phyloP scores from a whole-genome alignment of 1,140 invertebrate species.

The Tetragnatha versicolor region DNA sequence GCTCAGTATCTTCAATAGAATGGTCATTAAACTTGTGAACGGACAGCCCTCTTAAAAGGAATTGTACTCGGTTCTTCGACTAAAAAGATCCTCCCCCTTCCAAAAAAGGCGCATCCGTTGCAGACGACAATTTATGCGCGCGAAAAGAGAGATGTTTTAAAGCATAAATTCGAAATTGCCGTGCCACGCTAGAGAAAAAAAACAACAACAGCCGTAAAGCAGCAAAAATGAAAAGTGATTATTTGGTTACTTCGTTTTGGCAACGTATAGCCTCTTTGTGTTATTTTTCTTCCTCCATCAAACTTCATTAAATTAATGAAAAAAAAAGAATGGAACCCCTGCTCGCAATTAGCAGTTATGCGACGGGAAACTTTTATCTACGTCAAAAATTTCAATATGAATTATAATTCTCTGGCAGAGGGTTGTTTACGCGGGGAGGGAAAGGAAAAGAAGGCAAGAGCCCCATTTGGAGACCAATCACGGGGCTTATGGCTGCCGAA shows the following conservation, averaged over 20 bases:
- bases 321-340: constrained; percentile 23
- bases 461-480: constrained; percentile 38
- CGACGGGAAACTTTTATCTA: constrained; percentile 44
- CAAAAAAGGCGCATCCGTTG: neutral
- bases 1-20: constrained; percentile 15
- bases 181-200: neutral
- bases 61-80: neutral
- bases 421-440: constrained; percentile 35
- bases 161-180: constrained; percentile 30
- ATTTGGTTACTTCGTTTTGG: constrained; percentile 16
- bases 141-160: neutral
- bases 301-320: constrained; percentile 43
- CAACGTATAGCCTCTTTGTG: neutral
- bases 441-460: constrained; percentile 11
- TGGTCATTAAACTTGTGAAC: constrained; percentile 34
- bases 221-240: constrained; percentile 48
- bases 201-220: constrained; percentile 4
- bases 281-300: constrained; percentile 14
- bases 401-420: constrained; percentile 36
- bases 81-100: neutral
- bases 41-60: neutral
- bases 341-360: constrained; percentile 50
- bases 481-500: constrained; percentile 19
- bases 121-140: constrained; percentile 4
- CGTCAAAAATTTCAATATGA: constrained; percentile 48